Evolutionary conservation across 2,888 invertebrate species (phyloP).

Genomic region (Drosophila diplacantha): DNA sequence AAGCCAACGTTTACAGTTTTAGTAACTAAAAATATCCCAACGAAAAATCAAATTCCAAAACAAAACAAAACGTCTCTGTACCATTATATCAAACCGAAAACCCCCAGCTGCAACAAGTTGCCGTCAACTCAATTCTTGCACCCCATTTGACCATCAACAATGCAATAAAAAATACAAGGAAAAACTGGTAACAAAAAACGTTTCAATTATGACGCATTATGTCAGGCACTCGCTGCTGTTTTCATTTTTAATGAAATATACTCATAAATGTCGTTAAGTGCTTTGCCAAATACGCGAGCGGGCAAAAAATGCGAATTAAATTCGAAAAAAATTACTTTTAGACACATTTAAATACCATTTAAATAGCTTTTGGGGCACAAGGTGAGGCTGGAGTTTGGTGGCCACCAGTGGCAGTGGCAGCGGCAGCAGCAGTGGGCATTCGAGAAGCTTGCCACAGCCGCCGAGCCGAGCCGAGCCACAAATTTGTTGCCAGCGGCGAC

Average conservation of each 20-base stretch:
- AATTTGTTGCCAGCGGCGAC: slow-evolving; percentile 68
- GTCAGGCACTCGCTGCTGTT: slow-evolving; percentile 48
- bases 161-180: slow-evolving; percentile 7
- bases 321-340: slow-evolving; percentile 67
- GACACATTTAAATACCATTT: slow-evolving; percentile 75
- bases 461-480: slow-evolving; percentile 33
- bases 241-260: slow-evolving; percentile 49
- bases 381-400: slow-evolving; percentile 60
- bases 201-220: slow-evolving; percentile 50
- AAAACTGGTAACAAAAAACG: slow-evolving; percentile 16
- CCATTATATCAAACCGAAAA: neutral
- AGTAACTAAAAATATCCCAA: neutral
- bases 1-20: neutral
- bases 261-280: slow-evolving; percentile 56
- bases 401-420: slow-evolving; percentile 33
- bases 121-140: slow-evolving; percentile 21
- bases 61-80: neutral
- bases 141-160: slow-evolving; percentile 27
- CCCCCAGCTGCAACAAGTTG: slow-evolving; percentile 35
- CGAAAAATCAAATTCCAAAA: neutral
- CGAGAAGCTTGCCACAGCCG: slow-evolving; percentile 30
- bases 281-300: slow-evolving; percentile 25
- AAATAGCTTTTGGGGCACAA: slow-evolving; percentile 71
- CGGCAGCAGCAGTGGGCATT: slow-evolving; percentile 12
- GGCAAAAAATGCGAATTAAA: slow-evolving; percentile 54